Evolutionary conservation across 2,113 vertebrate genomes (phyloP).

Genomic region (Gallinago paraguaiae): DNA sequence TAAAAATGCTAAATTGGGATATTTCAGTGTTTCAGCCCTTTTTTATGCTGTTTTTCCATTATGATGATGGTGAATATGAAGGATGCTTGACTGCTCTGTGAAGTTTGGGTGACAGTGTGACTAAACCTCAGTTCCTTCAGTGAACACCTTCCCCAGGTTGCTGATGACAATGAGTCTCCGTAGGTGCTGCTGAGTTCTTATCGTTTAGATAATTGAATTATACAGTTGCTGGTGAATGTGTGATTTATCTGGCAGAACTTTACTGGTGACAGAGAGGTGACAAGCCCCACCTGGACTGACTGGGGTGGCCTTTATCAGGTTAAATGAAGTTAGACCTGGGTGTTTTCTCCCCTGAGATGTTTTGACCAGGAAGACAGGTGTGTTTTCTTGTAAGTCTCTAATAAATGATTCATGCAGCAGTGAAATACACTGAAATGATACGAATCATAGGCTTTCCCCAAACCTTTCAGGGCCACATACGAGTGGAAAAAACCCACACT

Average conservation of each 20-base stretch:
- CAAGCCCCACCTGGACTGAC: background rate
- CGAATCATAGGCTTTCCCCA: background rate
- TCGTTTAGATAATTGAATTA: background rate
- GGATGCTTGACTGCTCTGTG: background rate
- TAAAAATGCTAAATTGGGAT: background rate
- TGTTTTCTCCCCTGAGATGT: background rate
- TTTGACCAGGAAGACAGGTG: background rate
- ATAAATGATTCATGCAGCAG: background rate
- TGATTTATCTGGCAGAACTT: background rate
- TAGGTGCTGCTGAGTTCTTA: background rate
- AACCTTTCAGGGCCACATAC: background rate
- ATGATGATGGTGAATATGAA: background rate
- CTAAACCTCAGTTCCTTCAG: background rate
- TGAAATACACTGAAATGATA: background rate
- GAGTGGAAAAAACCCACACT: background rate
- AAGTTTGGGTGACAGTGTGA: background rate
- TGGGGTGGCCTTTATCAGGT: background rate
- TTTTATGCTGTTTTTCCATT: rapidly evolving
- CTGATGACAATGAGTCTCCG: background rate
- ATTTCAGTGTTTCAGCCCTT: background rate
- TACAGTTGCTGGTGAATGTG: background rate
- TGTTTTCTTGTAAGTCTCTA: background rate
- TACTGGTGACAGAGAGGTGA: background rate
- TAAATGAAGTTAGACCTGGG: background rate
- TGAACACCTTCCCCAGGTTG: background rate